Evolutionary conservation across 2,113 vertebrate species (phyloP).

Genomic region (Ifrita kowaldi): DNA sequence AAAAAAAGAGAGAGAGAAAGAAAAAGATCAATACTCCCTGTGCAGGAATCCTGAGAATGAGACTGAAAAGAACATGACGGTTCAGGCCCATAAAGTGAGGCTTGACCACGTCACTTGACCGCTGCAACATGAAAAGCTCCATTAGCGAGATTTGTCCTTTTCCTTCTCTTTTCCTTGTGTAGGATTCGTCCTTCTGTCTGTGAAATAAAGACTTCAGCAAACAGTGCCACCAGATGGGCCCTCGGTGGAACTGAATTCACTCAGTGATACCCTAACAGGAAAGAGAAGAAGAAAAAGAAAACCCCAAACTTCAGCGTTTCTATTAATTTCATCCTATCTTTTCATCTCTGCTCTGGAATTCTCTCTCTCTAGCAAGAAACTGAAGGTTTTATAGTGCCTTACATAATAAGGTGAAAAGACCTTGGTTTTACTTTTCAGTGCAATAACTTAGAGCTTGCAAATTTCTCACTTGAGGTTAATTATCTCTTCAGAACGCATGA

Average conservation of each 20-base stretch:
- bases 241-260: not conserved
- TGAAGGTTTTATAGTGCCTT: not conserved
- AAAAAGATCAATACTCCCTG: not conserved
- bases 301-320: not conserved
- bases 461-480: slow-evolving; percentile 39
- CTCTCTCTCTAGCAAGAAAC: not conserved
- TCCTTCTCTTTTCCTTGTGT: not conserved
- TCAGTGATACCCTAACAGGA: not conserved
- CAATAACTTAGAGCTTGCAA: not conserved
- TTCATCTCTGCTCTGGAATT: not conserved
- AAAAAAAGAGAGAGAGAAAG: rapidly evolving
- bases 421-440: slow-evolving; percentile 4
- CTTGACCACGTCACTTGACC: not conserved
- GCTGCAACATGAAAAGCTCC: not conserved
- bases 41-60: not conserved
- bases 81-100: not conserved
- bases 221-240: slow-evolving; percentile 35
- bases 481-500: not conserved
- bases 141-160: not conserved
- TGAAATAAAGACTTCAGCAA: not conserved
- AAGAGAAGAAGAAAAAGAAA: not conserved
- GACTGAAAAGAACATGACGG: not conserved
- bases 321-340: not conserved
- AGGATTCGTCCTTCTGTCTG: not conserved
- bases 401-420: slow-evolving; percentile 1